phyloP scores from a whole-genome alignment of 2,888 invertebrate genomes.

The Ochropacha duplaris region DNA sequence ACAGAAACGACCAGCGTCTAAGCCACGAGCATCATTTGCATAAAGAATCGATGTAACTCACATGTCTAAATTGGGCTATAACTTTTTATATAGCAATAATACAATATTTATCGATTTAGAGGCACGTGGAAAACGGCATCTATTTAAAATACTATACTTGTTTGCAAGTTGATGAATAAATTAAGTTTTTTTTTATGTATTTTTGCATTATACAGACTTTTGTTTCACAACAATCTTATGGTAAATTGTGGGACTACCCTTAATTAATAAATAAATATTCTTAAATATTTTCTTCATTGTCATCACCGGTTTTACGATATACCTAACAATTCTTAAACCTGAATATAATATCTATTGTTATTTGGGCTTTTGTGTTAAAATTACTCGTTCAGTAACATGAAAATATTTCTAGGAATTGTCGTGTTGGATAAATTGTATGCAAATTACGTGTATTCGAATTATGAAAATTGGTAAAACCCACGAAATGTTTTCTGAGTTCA shows the following conservation, averaged over 20 bases:
- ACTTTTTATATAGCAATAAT: slow-evolving; percentile 16
- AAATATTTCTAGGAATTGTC: slow-evolving; percentile 18
- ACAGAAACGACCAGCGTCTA: neutral
- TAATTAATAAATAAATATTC: slow-evolving; percentile 19
- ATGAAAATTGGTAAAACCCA: slow-evolving; percentile 5
- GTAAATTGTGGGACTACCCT: too few relatives aligned
- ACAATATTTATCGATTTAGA: slow-evolving; percentile 34
- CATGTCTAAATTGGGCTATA: neutral
- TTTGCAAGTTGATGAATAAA: slow-evolving; percentile 33
- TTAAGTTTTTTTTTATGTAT: too few relatives aligned
- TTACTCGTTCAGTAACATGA: slow-evolving; percentile 19
- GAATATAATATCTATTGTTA: slow-evolving; percentile 1
- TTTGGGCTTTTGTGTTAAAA: slow-evolving; percentile 7
- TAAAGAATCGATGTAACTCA: neutral
- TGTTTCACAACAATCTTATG: too few relatives aligned
- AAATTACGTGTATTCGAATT: slow-evolving; percentile 9
- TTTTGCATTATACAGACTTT: too few relatives aligned
- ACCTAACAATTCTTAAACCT: neutral
- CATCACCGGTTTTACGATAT: neutral
- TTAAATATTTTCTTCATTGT: too few relatives aligned
- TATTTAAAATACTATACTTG: slow-evolving; percentile 37
- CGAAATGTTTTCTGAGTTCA: neutral
- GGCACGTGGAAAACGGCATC: slow-evolving; percentile 39
- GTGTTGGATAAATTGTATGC: slow-evolving; percentile 19
- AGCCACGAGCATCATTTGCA: neutral